Evolutionary conservation across 2,113 vertebrate species (phyloP).

Genomic region (Trachemys scripta): DNA sequence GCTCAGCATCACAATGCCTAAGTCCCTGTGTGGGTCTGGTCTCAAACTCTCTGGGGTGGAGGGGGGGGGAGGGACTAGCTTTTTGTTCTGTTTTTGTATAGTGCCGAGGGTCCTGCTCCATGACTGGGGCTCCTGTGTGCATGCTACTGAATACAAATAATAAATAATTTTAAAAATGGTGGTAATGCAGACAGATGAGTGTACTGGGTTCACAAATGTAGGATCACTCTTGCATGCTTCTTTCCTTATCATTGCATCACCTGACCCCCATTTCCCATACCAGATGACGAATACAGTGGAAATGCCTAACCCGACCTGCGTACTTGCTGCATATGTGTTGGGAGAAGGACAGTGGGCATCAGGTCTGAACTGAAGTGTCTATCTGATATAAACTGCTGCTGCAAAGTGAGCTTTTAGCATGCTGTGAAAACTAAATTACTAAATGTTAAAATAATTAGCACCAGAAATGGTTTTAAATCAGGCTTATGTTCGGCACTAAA

Average conservation of each 20-base stretch:
- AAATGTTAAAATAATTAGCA: not conserved
- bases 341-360: not conserved
- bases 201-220: not conserved
- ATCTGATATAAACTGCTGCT: not conserved
- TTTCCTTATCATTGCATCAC: not conserved
- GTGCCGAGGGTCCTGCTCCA: not conserved
- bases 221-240: not conserved
- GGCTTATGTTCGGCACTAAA: not conserved
- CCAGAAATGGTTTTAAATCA: not conserved
- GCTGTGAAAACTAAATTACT: not conserved
- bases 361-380: not conserved
- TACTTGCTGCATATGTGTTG: not conserved
- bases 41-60: not conserved
- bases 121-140: not conserved
- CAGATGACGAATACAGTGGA: not conserved
- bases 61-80: not conserved
- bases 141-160: not conserved
- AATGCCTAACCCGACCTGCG: not conserved
- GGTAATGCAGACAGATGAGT: slow-evolving; percentile 35
- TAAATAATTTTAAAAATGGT: not conserved
- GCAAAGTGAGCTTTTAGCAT: not conserved
- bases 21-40: not conserved
- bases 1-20: not conserved
- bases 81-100: not conserved
- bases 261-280: not conserved